Conservation (phyloP, 2,888 invertebrate species). For the Troides helena region DNA sequence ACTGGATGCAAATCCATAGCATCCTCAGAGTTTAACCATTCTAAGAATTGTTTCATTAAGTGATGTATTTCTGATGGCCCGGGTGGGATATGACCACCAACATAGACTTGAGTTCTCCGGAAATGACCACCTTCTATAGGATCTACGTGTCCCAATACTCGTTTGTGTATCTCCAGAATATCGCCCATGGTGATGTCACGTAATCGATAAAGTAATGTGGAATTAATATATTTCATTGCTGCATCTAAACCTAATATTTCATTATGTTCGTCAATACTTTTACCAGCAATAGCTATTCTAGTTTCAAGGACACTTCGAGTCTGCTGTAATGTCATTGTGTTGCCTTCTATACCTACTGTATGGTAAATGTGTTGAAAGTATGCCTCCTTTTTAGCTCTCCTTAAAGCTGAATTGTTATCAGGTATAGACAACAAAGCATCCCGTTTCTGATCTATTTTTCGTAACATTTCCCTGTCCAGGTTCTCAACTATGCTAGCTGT, state of each 20-base stretch:
- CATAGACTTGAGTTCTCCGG: conserved; percentile 94
- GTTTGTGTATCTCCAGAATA: conserved; percentile 93
- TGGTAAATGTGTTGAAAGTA: conserved; percentile 98
- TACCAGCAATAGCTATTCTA: conserved; percentile 86
- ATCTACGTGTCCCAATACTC: conserved; percentile 97
- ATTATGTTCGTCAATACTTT: conserved; percentile 97
- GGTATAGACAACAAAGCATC: conserved; percentile 90
- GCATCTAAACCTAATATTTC: conserved; percentile 97
- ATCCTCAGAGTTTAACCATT: conserved; percentile 95
- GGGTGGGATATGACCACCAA: conserved; percentile 97
- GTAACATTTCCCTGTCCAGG: conserved; percentile 89
- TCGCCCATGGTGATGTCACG: conserved; percentile 90
- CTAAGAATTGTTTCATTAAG: conserved; percentile 93
- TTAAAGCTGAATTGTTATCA: conserved; percentile 87
- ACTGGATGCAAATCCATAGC: conserved; percentile 93
- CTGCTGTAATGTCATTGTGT: conserved; percentile 96
- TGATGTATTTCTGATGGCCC: conserved; percentile 89
- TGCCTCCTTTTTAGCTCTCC: conserved; percentile 95
- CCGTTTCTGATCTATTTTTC: conserved; percentile 90
- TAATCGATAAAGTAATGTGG: conserved; percentile 88
- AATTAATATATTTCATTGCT: conserved; percentile 95
- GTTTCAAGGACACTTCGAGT: conserved; percentile 96
- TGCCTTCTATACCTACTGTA: conserved; percentile 98
- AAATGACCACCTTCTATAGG: conserved; percentile 94
- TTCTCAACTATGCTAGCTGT: conserved; percentile 94